phyloP scores from a whole-genome alignment of 2,113 vertebrate species.

The Sylvilagus bachmani region DNA sequence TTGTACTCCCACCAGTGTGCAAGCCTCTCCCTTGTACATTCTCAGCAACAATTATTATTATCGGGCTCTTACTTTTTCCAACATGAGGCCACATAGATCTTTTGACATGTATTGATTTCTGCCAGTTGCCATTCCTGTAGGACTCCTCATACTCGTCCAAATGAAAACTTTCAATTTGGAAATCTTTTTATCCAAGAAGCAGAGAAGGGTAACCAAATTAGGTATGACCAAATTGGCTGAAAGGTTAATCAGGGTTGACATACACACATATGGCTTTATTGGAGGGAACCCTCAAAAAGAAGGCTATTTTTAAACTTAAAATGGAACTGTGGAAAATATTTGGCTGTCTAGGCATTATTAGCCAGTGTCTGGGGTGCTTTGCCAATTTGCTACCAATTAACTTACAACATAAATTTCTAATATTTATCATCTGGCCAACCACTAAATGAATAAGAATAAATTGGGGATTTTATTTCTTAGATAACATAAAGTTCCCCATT shows the following conservation, averaged over 20 bases:
- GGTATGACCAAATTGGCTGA: background rate
- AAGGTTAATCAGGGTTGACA: background rate
- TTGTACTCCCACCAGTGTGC: background rate
- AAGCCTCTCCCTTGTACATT: background rate
- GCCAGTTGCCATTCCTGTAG: background rate
- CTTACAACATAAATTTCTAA: background rate
- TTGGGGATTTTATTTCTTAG: background rate
- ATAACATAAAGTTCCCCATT: background rate
- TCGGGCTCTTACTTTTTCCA: background rate
- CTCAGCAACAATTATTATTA: background rate
- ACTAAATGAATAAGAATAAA: background rate
- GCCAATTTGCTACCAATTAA: background rate
- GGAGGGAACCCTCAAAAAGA: background rate
- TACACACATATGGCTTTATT: background rate
- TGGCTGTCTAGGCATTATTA: background rate
- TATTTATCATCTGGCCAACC: background rate
- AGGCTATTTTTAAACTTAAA: background rate
- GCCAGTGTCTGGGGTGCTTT: background rate
- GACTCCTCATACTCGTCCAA: background rate
- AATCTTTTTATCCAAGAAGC: background rate
- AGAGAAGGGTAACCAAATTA: background rate
- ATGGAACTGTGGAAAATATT: background rate
- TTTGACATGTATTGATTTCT: conserved; percentile 35
- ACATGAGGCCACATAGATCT: background rate
- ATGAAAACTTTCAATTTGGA: background rate